Base-by-base conservation (phyloP, 2,113 vertebrate genomes). In the Paramisgurnus dabryanus region DNA sequence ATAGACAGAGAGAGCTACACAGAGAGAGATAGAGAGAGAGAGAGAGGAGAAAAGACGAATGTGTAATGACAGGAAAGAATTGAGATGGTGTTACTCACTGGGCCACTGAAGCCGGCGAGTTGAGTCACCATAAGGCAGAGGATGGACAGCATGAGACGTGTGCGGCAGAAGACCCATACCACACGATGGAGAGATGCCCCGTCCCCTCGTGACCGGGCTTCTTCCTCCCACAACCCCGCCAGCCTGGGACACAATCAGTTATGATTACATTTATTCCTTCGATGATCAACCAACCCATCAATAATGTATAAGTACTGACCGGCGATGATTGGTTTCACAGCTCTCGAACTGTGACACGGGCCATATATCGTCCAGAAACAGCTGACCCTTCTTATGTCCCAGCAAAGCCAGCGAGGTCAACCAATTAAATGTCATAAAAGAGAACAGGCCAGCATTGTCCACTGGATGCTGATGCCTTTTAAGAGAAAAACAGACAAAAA, bases 361-460 rank as follows among this genome's bases (percentile, higher is more conserved):
- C 95, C 96, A 98, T 15, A 97, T 88, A 4, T 98, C 94, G 53
- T 94, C 93, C 90, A 95, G 89, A 34, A 93, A 90, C 5, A 98
- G 93, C 67, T 95, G 94, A 17, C 96, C 94, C 84, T 96, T 96
- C 86, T 91, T 95, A 88, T 94, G 92, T 0, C 95, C 95, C 65
- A 68, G 80, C 27, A 81, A 76, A 15, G 93, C 95, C 91, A 98
- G 84, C 8, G 96, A 93, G 65, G 95, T 95, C 70, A 98, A 93
- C 96, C 96, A 98, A 60, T 94, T 95, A 82, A 97, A 97, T 2
- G 96, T 97, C 96, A 97, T 97, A 70, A 92, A 96, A 86, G 96
- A 98, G 81, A 98, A 96, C 58, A 98, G 93, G 47, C 96, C 95
- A 68, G 96, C 95, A 66, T 94, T 95, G 91, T 98, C 96, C 83